These are phyloP conservation scores for Scaptomyza hsui DNA, from an alignment of 1,140 invertebrate species.

Conservation along the genomic window DNA sequence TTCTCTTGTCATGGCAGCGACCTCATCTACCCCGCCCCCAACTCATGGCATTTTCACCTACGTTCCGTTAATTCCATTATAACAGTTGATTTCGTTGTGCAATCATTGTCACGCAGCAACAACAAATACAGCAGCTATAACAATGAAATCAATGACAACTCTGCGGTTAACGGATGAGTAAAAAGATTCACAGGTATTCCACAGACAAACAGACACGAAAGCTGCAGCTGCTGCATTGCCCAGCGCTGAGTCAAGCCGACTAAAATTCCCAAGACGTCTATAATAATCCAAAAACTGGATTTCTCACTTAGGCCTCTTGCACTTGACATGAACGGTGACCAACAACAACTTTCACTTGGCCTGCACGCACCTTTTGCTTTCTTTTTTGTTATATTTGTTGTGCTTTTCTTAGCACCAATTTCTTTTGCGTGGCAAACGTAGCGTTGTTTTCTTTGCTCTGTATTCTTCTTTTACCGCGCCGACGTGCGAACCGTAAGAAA, in stretches of 20 bases:
- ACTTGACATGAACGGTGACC: slow-evolving; percentile 31
- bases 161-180: slow-evolving; percentile 61
- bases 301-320: slow-evolving; percentile 20
- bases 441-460: slow-evolving; percentile 38
- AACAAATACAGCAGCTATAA: slow-evolving; percentile 30
- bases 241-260: slow-evolving; percentile 54
- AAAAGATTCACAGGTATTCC: slow-evolving; percentile 48
- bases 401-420: slow-evolving; percentile 72
- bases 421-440: slow-evolving; percentile 64
- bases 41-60: slow-evolving; percentile 45
- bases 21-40: slow-evolving; percentile 26
- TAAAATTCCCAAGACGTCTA: slow-evolving; percentile 31
- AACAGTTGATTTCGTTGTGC: slow-evolving; percentile 83
- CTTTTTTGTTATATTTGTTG: slow-evolving; percentile 39
- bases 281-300: slow-evolving; percentile 29
- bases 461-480: slow-evolving; percentile 20
- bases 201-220: slow-evolving; percentile 16
- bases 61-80: slow-evolving; percentile 79
- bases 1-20: background rate
- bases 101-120: slow-evolving; percentile 74
- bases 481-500: slow-evolving; percentile 63
- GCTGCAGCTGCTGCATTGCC: slow-evolving; percentile 41
- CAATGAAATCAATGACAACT: slow-evolving; percentile 50
- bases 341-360: slow-evolving; percentile 66
- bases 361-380: slow-evolving; percentile 64